Evolutionary conservation across 2,797 vertebrate species (phyloP).

Genomic region (Corythornis leucogaster): DNA sequence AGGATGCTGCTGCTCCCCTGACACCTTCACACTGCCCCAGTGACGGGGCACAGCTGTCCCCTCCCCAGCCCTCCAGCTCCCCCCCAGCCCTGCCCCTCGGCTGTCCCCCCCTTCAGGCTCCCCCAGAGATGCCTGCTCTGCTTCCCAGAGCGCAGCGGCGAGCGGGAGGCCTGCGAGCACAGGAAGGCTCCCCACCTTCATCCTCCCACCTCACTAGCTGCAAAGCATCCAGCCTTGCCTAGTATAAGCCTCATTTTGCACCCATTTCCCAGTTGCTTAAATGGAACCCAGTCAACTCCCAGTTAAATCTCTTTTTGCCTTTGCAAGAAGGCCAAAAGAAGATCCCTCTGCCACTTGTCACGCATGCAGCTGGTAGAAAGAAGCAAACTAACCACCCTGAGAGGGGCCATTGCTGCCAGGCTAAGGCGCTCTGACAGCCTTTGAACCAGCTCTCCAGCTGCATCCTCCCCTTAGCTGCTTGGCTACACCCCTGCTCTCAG

Average conservation of each 20-base stretch:
- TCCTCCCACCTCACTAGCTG: background rate
- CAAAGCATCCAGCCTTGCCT: background rate
- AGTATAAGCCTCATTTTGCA: background rate
- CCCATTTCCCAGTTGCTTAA: background rate
- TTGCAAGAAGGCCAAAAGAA: background rate
- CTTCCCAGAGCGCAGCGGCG: accelerated
- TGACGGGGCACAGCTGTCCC: background rate
- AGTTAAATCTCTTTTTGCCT: background rate
- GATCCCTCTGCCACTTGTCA: background rate
- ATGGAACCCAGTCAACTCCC: background rate
- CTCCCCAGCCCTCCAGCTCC: background rate
- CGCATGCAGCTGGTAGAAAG: background rate
- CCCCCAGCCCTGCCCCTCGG: background rate
- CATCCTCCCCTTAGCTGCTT: slow-evolving; percentile 63
- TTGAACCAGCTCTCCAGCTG: slow-evolving; percentile 52
- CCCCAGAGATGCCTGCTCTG: background rate
- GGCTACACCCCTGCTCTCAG: slow-evolving; percentile 75
- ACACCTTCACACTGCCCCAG: background rate
- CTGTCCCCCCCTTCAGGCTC: background rate
- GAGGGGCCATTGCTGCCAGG: slow-evolving; percentile 24
- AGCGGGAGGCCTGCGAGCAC: background rate
- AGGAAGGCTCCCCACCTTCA: background rate
- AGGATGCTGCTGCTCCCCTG: background rate
- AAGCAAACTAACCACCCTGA: background rate
- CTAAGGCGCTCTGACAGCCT: slow-evolving; percentile 28